Evolutionary conservation across 2,888 invertebrate species (phyloP), one percentile per base, ranked within the genome.

Genomic region (Dynastes grantii): DNA sequence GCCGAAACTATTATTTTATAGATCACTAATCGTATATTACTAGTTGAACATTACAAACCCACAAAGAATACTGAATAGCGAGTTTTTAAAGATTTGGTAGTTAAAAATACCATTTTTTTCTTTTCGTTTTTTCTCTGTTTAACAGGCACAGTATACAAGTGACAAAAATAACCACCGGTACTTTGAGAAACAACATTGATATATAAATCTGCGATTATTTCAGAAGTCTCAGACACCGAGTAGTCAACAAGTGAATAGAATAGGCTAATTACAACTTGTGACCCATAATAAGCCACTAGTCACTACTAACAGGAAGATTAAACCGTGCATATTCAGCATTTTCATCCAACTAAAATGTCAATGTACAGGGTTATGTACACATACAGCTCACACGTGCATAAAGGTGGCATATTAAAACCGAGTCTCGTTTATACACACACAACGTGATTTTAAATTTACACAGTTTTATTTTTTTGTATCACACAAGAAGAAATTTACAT

Each of bases 301-400:
- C 87, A 87, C 88, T 88, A 88, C 87, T 87, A 87, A 89, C 89
- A 89, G 89, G 89, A 89, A 89, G 89, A 87, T 88, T 79, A 88
- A 88, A 89, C 89, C 89, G 89, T 89, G 89, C 89, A 88, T 88
- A 87, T 87, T 88, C 88, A 88, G 88, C 88, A 87, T 88, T 87
- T 75, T 86, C 86, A 85, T 87, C 85, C 86, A 86, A 86, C 85
- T 84, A 85, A 85, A 83, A 80, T 80, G 83, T 85, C 84, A 87
- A 85, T 87, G 87, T 87, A 87, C 87, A 88, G 82, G 73, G 58
- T 78, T 88, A 88, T 88, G 87, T 88, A 88, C 88, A 88, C 81
- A 85, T 84, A 83, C 82, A 85, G 82, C 84, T 83, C 83, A 83
- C 83, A 84, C 83, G 83, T 83, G 83, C 83, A 82, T 83, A 83